Evolutionary conservation across 2,888 invertebrate species (phyloP).

Genomic region (Cyrtodaria siliqua): DNA sequence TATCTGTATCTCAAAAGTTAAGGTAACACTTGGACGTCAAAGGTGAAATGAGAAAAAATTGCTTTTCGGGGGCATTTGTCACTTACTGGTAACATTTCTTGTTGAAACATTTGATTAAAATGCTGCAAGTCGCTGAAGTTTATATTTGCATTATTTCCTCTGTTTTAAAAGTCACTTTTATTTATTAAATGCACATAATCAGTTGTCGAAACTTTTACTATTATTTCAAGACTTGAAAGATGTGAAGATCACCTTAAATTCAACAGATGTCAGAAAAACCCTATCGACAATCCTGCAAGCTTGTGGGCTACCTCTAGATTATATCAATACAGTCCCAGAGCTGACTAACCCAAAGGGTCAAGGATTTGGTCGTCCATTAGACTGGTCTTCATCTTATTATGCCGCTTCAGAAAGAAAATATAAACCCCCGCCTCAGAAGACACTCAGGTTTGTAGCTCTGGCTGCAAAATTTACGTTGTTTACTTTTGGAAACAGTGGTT

Average conservation of each 20-base stretch:
- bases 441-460: conserved; percentile 30
- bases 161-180: too few relatives aligned
- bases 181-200: too few relatives aligned
- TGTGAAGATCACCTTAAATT: conserved; percentile 91
- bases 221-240: conserved; percentile 69
- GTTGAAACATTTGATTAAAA: too few relatives aligned
- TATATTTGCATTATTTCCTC: too few relatives aligned
- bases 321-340: conserved; percentile 89
- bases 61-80: too few relatives aligned
- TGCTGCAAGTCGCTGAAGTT: too few relatives aligned
- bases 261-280: conserved; percentile 89
- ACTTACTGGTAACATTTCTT: too few relatives aligned
- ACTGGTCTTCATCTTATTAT: conserved; percentile 74
- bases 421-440: conserved; percentile 35
- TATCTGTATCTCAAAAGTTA: too few relatives aligned
- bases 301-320: conserved; percentile 95
- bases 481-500: too few relatives aligned
- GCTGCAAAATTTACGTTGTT: background rate
- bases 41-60: too few relatives aligned
- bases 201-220: too few relatives aligned
- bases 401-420: conserved; percentile 48
- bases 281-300: conserved; percentile 92
- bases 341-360: background rate
- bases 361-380: conserved; percentile 55
- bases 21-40: too few relatives aligned